Conservation (phyloP, 2,888 invertebrate genomes). For the Augochlorella aurata region DNA sequence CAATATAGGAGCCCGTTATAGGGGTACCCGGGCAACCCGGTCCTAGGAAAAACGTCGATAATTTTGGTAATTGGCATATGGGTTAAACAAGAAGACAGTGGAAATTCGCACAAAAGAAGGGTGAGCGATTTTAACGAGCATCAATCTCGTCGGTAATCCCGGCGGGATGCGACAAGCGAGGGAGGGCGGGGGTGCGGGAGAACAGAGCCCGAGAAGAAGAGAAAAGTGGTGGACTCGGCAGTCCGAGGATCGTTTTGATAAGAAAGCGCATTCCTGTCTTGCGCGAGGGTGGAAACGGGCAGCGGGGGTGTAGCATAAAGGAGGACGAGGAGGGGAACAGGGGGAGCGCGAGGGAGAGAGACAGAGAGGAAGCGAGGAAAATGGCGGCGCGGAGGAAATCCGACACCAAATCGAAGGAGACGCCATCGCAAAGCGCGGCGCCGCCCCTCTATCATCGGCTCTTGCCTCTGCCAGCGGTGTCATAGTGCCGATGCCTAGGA, state of each 20-base stretch:
- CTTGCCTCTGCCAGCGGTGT: conserved; percentile 59
- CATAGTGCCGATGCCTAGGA: conserved; percentile 43
- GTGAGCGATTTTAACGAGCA: conserved; percentile 9
- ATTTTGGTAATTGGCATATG: too few species aligned
- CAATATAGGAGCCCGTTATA: too few species aligned
- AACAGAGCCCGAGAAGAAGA: not conserved
- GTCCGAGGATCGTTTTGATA: conserved; percentile 72
- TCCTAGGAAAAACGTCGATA: too few species aligned
- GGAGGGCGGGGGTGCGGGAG: not conserved
- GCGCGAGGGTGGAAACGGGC: conserved; percentile 39
- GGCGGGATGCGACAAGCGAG: not conserved
- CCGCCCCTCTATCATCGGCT: conserved; percentile 79
- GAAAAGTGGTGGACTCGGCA: conserved; percentile 44
- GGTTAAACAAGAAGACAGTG: not conserved
- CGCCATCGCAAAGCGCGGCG: conserved; percentile 81
- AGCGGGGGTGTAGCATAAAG: conserved; percentile 5
- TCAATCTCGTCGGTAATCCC: conserved; percentile 32
- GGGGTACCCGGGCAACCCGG: too few species aligned
- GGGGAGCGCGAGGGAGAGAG: conserved; percentile 41
- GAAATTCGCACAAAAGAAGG: not conserved
- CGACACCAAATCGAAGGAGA: conserved; percentile 82
- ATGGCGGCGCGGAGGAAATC: conserved; percentile 79
- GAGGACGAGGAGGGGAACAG: conserved; percentile 42
- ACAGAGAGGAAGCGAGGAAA: conserved; percentile 76
- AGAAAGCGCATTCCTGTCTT: conserved; percentile 64